These are phyloP conservation scores for Myiotriccus ornatus DNA, from an alignment of 2,797 vertebrate species.

Conservation along the genomic window DNA sequence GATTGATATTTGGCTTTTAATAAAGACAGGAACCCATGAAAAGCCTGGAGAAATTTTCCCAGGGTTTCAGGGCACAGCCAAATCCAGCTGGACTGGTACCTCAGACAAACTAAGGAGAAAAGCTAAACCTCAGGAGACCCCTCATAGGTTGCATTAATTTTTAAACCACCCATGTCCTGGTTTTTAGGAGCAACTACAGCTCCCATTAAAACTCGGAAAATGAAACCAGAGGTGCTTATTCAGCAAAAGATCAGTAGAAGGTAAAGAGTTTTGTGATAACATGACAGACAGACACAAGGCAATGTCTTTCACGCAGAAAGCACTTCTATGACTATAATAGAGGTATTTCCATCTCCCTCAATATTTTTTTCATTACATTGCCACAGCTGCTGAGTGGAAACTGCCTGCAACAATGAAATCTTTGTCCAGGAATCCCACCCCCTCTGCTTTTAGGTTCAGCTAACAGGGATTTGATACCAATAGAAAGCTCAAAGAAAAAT, in stretches of 20 bases:
- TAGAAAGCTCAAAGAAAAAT: not conserved
- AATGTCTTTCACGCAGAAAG: not conserved
- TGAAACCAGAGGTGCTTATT: not conserved
- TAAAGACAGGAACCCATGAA: not conserved
- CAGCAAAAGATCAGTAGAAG: conserved; percentile 15
- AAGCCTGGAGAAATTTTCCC: not conserved
- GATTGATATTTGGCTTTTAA: not conserved
- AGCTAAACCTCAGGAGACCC: not conserved
- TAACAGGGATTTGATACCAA: not conserved
- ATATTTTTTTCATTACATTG: not conserved
- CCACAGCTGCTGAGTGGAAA: not conserved
- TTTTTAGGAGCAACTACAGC: not conserved
- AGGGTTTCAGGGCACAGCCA: not conserved
- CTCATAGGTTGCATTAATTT: not conserved
- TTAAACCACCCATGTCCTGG: conserved; percentile 8
- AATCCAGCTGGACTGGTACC: not conserved
- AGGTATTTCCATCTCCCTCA: not conserved
- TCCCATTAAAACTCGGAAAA: not conserved
- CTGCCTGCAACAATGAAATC: not conserved
- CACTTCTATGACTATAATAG: not conserved
- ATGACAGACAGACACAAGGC: not conserved
- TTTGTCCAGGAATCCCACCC: not conserved
- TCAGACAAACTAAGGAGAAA: not conserved
- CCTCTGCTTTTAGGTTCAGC: not conserved
- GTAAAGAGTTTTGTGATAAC: not conserved